Base-by-base conservation (phyloP, 2,797 vertebrate species). In the Lutjanus campechanus region DNA sequence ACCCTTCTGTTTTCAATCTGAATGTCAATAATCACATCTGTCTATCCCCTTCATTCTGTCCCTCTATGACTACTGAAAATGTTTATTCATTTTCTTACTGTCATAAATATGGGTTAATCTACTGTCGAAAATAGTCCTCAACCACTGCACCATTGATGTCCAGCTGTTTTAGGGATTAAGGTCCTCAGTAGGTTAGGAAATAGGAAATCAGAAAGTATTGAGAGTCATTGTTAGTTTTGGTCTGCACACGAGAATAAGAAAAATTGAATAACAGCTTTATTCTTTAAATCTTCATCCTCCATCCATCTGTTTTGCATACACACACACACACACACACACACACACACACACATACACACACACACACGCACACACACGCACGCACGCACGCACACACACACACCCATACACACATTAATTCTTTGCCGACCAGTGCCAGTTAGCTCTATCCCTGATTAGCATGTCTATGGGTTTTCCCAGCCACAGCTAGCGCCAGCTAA, bases 381-480 rank as follows among this genome's bases (percentile, higher is more conserved):
- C n/a, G n/a, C n/a, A n/a, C n/a, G n/a, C 46, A 46, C 46, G 15
- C 22, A 65, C 25, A 66, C 64, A 54, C 25, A 58, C 55, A 46
- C 29, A 54, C 66, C 22, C 68, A 59, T 25, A 22, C 69, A 60
- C 49, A 62, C 29, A 8, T 11, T 40, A 5, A 51, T n/a, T 59
- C 36, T 29, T 11, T 11, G 36, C 55, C 20, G 19, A 11, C 36
- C 61, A 5, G 20, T 20, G 36, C 50, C 60, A 51, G 53, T 63
- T 68, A 67, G 62, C 49, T 4, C 16, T 15, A 8, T 58, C 46
- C 50, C 59, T 62, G 41, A 74, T 77, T 81, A 73, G 77, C 73
- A 76, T 76, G 82, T 76, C 63, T 76, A 73, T 73, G 51, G 41
- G 50, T 47, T 76, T 67, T 71, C 58, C 56, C 62, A 76, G 72